phyloP scores from a whole-genome alignment of 2,113 vertebrate species.

The Phrynocephalus versicolor region DNA sequence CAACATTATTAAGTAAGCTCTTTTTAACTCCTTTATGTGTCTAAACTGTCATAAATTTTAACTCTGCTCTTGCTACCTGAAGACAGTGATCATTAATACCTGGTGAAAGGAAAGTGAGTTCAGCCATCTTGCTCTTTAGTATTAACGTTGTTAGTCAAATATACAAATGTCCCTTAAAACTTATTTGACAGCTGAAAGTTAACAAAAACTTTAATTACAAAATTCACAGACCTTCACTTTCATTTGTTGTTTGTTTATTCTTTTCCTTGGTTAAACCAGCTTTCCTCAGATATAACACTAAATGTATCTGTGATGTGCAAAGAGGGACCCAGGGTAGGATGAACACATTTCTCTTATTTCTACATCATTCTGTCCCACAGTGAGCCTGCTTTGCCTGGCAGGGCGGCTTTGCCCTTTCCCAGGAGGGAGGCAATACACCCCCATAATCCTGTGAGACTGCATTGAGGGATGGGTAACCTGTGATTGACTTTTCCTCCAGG shows the following conservation, averaged over 20 bases:
- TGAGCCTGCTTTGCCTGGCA: too few species aligned
- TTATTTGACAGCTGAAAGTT: slow-evolving; percentile 2
- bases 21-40: slow-evolving; percentile 28
- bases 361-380: neutral
- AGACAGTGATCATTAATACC: slow-evolving; percentile 7
- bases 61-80: slow-evolving; percentile 2
- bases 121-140: slow-evolving; percentile 14
- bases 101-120: slow-evolving; percentile 24
- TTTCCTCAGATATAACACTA: neutral
- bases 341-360: neutral
- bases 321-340: neutral
- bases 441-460: too few species aligned
- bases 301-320: neutral
- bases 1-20: slow-evolving; percentile 23
- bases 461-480: too few species aligned
- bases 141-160: slow-evolving; percentile 33
- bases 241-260: neutral
- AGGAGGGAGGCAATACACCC: too few species aligned
- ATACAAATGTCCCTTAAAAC: slow-evolving; percentile 11
- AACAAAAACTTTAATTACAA: neutral
- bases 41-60: slow-evolving; percentile 34
- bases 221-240: neutral
- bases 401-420: too few species aligned
- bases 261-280: too few species aligned
- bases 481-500: too few species aligned